phyloP scores from a whole-genome alignment of 2,113 vertebrate species.

The Centropristis striata region DNA sequence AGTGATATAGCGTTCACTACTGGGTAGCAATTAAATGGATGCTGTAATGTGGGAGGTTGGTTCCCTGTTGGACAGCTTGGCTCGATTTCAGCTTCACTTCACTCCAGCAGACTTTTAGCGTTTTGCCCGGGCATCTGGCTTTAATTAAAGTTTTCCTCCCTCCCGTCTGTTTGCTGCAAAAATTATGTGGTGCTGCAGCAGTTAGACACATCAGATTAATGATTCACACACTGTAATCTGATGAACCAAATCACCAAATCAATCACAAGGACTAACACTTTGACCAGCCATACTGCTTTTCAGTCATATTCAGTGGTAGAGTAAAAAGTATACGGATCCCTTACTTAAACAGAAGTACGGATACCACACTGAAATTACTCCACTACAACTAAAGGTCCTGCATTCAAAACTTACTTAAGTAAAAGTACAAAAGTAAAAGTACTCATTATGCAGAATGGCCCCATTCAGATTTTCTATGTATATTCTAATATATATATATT shows the following conservation, averaged over 20 bases:
- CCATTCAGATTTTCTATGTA: too few species aligned
- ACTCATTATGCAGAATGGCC: too few species aligned
- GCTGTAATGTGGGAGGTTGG: conserved; percentile 21
- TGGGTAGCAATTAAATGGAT: conserved; percentile 33
- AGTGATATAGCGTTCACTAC: conserved; percentile 4
- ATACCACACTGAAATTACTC: too few species aligned
- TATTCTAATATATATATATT: too few species aligned
- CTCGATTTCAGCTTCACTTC: conserved; percentile 32
- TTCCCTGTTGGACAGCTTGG: conserved; percentile 44
- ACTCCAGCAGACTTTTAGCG: conserved; percentile 5
- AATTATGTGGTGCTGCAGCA: conserved; percentile 5
- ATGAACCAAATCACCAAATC: neutral
- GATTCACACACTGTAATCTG: neutral
- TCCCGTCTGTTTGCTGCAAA: conserved; percentile 8
- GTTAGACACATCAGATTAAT: neutral
- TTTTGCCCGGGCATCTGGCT: conserved; percentile 3
- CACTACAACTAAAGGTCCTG: too few species aligned
- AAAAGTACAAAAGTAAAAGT: too few species aligned
- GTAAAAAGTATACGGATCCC: too few species aligned
- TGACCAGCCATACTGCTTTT: neutral
- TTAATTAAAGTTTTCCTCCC: conserved; percentile 38
- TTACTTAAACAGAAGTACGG: too few species aligned
- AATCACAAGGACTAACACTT: neutral
- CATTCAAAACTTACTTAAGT: too few species aligned
- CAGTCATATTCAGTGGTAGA: neutral